Evolutionary conservation across 2,888 invertebrate species (phyloP).

Genomic region (Meloe dianella): DNA sequence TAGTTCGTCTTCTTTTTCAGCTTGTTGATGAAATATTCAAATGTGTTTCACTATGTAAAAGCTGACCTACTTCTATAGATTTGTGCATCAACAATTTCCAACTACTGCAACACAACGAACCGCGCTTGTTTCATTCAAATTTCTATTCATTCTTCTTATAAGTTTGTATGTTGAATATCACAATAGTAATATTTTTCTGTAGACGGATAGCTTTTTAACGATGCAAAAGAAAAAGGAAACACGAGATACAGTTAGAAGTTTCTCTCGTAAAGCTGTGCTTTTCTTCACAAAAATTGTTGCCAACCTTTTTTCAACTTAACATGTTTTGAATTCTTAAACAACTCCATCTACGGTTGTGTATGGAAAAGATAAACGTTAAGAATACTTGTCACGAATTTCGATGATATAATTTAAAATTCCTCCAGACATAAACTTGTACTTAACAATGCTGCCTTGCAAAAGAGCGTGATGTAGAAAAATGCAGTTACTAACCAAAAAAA

Average conservation of each 20-base stretch:
- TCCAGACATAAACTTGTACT: background rate
- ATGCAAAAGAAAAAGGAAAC: background rate
- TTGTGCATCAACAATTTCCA: background rate
- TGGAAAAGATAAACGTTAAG: conserved; percentile 4
- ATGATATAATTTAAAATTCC: conserved; percentile 3
- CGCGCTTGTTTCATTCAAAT: conserved; percentile 9
- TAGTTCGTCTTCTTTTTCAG: background rate
- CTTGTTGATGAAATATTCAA: conserved; percentile 10
- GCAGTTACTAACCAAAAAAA: background rate
- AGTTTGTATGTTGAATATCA: background rate
- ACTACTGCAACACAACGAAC: conserved; percentile 1
- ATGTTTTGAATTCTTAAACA: conserved; percentile 8
- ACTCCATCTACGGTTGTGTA: background rate
- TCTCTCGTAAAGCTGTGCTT: background rate
- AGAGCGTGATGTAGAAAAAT: background rate
- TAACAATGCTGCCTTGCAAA: background rate
- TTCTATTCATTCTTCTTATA: background rate
- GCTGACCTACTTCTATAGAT: background rate
- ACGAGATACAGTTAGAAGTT: background rate
- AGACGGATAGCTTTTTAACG: background rate
- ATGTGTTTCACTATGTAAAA: conserved; percentile 5
- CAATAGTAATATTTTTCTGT: conserved; percentile 1
- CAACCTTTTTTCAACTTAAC: background rate
- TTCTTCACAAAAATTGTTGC: background rate
- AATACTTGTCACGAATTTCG: conserved; percentile 5